Evolutionary conservation across 2,797 vertebrate genomes (phyloP), one percentile per base, ranked within the genome.

Genomic region (Acipenser transmontanus): DNA sequence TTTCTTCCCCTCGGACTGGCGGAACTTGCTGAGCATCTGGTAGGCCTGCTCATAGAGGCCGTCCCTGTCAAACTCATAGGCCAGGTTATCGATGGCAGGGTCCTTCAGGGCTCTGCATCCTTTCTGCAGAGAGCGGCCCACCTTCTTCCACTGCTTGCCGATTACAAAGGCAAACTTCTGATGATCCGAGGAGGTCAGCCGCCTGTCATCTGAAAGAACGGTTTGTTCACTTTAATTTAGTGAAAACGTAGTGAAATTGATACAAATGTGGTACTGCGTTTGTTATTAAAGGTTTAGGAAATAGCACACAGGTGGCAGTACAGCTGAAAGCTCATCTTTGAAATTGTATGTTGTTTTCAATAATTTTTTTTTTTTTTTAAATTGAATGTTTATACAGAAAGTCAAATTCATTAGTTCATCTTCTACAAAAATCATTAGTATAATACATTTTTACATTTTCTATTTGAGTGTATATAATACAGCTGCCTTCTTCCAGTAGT

Each of bases 11-110:
- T 98, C 96, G 0, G 93, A 93, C 83, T 98, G 92, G 74, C 94
- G 90, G 76, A 97, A 98, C 68, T 88, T 91, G 74, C 83, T 90
- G 1, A 99, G 89, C 80, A 99, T 71, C 87, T 99, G 97, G 73
- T 98, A 98, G 69, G 96, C 96, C 66, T 99, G 97, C 77, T 99
- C 97, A 0, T 98, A 99, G 1, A 98, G 87, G 70, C 96, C 95
- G 14, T 98, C 97, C 2, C 92, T 89, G 66, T 96, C 94, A 0
- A 95, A 96, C 63, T 99, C 97, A 0, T 93, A 93, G 61, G 95
- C 94, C 80, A 99, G 81, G 80, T 93, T 93, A 77, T 99, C 95
- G 0, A 99, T 94, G 67, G 78, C 88, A 0, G 91, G 87, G 65
- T 94, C 92, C 34, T 92, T 91, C 67, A 99, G 85, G 1, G 94